phyloP scores from a whole-genome alignment of 2,113 vertebrate genomes.

The Calypte anna region DNA sequence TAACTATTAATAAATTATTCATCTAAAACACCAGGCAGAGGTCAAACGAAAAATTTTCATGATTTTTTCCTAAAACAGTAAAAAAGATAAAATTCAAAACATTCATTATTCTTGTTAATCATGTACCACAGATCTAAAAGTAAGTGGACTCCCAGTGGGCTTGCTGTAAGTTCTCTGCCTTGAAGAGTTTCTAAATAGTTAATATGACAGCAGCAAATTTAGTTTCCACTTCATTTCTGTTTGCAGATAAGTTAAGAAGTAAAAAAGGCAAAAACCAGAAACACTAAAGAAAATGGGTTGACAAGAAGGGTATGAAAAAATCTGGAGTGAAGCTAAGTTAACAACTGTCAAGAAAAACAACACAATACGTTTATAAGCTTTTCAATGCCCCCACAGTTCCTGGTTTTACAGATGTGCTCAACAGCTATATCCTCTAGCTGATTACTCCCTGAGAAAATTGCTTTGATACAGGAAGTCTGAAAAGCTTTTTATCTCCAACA shows the following conservation, averaged over 20 bases:
- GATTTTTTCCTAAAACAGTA: neutral
- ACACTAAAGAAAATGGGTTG: neutral
- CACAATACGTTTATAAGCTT: neutral
- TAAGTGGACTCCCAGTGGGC: neutral
- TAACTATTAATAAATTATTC: neutral
- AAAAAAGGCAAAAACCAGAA: neutral
- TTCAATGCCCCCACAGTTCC: neutral
- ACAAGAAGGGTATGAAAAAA: neutral
- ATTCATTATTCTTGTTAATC: neutral
- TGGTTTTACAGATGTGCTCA: neutral
- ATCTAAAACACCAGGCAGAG: neutral
- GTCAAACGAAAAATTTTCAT: neutral
- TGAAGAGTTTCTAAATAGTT: neutral
- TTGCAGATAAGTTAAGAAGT: neutral
- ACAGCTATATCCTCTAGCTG: neutral
- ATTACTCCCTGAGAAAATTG: neutral
- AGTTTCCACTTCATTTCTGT: neutral
- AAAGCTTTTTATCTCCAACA: neutral
- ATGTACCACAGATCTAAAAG: neutral
- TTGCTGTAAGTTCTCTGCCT: neutral
- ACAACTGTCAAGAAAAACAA: neutral
- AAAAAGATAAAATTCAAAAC: neutral
- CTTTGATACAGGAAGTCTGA: neutral
- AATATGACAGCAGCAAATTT: neutral
- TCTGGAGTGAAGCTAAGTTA: neutral